phyloP scores from a whole-genome alignment of 2,797 vertebrate species.

The Nothura maculosa region DNA sequence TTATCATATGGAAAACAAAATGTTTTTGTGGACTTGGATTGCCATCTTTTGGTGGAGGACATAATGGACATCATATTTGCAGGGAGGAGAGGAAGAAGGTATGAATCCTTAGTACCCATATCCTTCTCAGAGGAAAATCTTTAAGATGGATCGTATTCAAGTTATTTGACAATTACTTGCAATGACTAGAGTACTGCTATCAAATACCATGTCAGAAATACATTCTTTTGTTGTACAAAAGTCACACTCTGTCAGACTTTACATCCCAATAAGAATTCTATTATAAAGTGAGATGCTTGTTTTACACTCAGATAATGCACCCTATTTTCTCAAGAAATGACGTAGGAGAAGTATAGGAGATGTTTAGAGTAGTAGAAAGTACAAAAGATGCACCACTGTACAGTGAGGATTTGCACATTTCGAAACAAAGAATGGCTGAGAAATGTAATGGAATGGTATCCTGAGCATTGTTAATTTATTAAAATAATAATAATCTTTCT shows the following conservation, averaged over 20 bases:
- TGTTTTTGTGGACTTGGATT: slow-evolving; percentile 8
- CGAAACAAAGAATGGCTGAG: background rate
- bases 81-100: background rate
- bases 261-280: background rate
- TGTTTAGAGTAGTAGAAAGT: background rate
- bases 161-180: background rate
- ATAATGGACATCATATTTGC: background rate
- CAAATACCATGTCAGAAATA: background rate
- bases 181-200: background rate
- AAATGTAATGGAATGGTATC: background rate
- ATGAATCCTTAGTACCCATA: background rate
- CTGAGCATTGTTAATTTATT: background rate
- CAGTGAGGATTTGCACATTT: background rate
- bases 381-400: background rate
- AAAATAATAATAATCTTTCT: background rate
- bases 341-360: background rate
- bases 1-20: background rate
- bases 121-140: background rate
- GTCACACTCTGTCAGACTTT: background rate
- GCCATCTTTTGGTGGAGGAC: slow-evolving; percentile 30
- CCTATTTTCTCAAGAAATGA: background rate
- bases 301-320: background rate
- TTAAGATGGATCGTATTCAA: background rate
- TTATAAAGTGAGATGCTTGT: background rate
- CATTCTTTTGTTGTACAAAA: background rate